Conservation (phyloP, 2,797 vertebrate species). For the Acanthiza pusilla region DNA sequence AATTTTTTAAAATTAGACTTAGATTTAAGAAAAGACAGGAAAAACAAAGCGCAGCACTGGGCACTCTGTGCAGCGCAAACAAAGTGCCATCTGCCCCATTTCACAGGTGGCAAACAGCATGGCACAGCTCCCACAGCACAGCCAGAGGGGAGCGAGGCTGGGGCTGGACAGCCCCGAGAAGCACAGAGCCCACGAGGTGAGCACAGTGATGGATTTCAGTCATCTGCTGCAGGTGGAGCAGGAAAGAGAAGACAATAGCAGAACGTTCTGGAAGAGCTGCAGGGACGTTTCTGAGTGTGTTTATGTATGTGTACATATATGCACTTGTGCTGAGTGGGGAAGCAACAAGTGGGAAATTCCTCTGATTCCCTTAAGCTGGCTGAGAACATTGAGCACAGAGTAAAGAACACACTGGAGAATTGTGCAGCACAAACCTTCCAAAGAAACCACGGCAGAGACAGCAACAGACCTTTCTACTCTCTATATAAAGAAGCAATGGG, state of each 20-base stretch:
- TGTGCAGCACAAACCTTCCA: neutral
- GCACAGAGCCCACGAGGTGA: neutral
- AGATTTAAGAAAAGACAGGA: neutral
- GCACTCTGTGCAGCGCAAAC: neutral
- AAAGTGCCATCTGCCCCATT: neutral
- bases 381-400: neutral
- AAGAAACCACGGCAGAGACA: neutral
- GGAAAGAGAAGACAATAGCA: neutral
- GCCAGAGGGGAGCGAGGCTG: accelerated
- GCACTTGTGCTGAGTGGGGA: neutral
- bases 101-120: neutral
- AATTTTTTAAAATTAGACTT: neutral
- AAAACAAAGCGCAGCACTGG: neutral
- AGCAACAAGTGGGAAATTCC: neutral
- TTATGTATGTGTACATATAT: accelerated
- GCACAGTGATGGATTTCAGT: neutral
- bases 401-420: neutral
- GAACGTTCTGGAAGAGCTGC: neutral
- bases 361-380: neutral
- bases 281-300: neutral
- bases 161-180: neutral
- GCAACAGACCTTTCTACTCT: neutral
- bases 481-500: accelerated
- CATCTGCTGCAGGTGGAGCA: neutral
- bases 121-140: neutral